Conservation (phyloP, 1,140 invertebrate genomes). For the Alviniconcha marisindica region DNA sequence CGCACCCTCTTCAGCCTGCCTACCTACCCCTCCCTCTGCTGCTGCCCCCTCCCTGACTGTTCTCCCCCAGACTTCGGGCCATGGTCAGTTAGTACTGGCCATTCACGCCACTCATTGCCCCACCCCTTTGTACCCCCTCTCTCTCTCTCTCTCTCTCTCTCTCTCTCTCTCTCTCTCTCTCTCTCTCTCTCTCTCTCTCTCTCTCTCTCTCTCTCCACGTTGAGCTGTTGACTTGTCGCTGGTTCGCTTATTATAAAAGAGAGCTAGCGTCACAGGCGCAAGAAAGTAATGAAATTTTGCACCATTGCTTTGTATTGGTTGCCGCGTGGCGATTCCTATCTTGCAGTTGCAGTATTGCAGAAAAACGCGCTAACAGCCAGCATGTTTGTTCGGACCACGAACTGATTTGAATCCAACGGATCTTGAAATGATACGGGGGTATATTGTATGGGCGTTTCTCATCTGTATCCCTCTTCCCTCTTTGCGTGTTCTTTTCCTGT, state of each 20-base stretch:
- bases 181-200: not conserved
- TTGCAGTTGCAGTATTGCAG: too few species aligned
- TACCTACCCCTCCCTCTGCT: not conserved
- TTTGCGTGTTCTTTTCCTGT: too few species aligned
- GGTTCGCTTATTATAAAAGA: not conserved
- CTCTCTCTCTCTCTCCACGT: not conserved
- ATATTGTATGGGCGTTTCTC: too few species aligned
- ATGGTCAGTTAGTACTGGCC: not conserved
- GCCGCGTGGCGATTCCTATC: too few species aligned
- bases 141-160: slow-evolving; percentile 15
- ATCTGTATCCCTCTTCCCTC: too few species aligned
- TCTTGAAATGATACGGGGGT: too few species aligned
- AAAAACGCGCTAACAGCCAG: too few species aligned
- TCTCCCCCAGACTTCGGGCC: not conserved
- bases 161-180: slow-evolving; percentile 14
- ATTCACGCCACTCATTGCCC: not conserved
- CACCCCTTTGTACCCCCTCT: not conserved
- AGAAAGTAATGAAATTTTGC: too few species aligned
- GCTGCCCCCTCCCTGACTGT: not conserved
- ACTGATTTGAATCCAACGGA: too few species aligned
- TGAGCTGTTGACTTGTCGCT: not conserved
- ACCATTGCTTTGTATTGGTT: too few species aligned
- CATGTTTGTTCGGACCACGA: too few species aligned
- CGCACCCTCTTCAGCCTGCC: not conserved
- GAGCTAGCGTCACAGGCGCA: not conserved